Evolutionary conservation across 2,888 invertebrate species (phyloP).

Genomic region (Diogma glabrata): DNA sequence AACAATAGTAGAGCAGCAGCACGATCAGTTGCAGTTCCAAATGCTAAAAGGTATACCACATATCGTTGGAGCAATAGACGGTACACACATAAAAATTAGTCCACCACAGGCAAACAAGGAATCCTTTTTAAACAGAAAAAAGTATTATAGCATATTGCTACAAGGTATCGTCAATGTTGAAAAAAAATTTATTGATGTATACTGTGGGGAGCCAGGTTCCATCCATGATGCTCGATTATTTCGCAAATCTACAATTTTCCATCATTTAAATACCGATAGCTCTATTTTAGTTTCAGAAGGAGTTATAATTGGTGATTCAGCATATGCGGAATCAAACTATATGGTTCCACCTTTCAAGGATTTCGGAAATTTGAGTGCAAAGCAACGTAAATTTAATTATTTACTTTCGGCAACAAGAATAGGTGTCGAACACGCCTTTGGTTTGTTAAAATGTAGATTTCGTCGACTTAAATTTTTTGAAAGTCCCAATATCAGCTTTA

Average conservation of each 20-base stretch:
- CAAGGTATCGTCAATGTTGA: conserved; percentile 23
- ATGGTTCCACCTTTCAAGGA: conserved; percentile 23
- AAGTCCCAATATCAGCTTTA: conserved; percentile 16
- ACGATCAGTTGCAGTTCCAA: background rate
- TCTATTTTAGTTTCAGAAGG: conserved; percentile 11
- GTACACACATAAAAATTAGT: background rate
- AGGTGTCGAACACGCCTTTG: conserved; percentile 24
- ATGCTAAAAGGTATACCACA: background rate
- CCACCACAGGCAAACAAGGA: conserved; percentile 14
- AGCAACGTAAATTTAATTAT: conserved; percentile 22
- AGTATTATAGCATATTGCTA: conserved; percentile 20
- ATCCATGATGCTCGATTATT: conserved; percentile 22
- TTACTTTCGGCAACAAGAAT: conserved; percentile 21
- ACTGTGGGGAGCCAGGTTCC: no score
- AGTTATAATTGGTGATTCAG: conserved; percentile 22
- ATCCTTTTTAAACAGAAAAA: conserved; percentile 19
- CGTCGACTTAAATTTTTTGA: conserved; percentile 22
- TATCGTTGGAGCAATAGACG: background rate
- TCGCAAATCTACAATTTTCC: conserved; percentile 13
- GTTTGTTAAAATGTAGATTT: conserved; percentile 23
- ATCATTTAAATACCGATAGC: background rate
- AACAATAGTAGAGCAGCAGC: background rate
- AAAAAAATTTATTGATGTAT: conserved; percentile 22
- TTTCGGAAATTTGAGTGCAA: conserved; percentile 23
- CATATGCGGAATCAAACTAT: conserved; percentile 20